A percentile compares a stretch with the other conserved stretches of the same genome.
Conservation (phyloP, 2,888 invertebrate genomes). For the Neuroscelio doddi region DNA sequence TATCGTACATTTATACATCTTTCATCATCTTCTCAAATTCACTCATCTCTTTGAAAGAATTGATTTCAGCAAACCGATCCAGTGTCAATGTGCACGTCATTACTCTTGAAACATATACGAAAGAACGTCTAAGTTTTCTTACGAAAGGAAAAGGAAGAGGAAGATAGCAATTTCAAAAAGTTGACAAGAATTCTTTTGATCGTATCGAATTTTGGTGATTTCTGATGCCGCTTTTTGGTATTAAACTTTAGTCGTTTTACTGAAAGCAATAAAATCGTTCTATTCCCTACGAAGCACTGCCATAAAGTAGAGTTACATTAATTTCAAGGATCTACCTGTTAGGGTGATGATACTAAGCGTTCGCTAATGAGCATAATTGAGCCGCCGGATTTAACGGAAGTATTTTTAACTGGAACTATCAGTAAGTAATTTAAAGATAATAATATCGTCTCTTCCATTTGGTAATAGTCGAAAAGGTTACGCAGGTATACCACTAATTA, state of each 20-base stretch:
- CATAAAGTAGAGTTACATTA: conserved; percentile 60
- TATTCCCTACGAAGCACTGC: conserved; percentile 67
- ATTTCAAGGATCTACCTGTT: conserved; percentile 55
- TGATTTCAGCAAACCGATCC: conserved; percentile 29
- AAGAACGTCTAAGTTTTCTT: conserved; percentile 21
- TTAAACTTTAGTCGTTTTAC: conserved; percentile 16
- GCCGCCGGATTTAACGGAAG: conserved; percentile 9
- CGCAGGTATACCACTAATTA: not conserved
- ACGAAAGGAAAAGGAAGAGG: conserved; percentile 4
- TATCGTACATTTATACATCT: too few relatives aligned
- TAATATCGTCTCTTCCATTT: conserved; percentile 4
- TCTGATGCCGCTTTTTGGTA: conserved; percentile 22
- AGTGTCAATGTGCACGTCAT: conserved; percentile 14
- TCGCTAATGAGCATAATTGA: conserved; percentile 16
- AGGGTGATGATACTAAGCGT: conserved; percentile 30
- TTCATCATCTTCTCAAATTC: not conserved
- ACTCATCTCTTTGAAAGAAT: not conserved
- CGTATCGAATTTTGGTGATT: conserved; percentile 11
- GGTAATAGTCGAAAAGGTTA: not conserved
- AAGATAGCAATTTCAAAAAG: not conserved
- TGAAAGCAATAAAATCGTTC: conserved; percentile 38
- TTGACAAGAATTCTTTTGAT: conserved; percentile 2
- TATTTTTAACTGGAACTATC: conserved; percentile 9
- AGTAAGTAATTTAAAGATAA: conserved; percentile 7
- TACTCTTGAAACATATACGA: conserved; percentile 30